Evolutionary conservation across 1,140 invertebrate genomes (phyloP).

Genomic region (Anoplolepis gracilipes): DNA sequence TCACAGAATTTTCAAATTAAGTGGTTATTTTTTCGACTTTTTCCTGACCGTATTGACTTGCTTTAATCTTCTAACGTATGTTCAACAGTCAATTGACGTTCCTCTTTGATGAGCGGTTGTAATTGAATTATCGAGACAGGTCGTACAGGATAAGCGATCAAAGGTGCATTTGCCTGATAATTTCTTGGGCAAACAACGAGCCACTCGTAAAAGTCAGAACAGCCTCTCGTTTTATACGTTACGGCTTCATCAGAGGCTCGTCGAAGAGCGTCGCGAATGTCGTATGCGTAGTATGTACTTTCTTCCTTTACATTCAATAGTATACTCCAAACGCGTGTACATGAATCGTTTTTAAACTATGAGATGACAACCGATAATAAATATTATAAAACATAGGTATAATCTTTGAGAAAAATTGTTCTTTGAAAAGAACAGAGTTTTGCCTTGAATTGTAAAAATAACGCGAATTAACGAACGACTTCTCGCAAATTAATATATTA

Average conservation of each 20-base stretch:
- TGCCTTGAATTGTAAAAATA: too few species aligned
- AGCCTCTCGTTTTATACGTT: constrained; percentile 74
- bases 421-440: too few species aligned
- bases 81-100: neutral
- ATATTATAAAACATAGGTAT: neutral
- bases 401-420: neutral
- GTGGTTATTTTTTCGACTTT: neutral
- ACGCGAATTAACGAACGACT: neutral
- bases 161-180: constrained; percentile 61
- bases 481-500: neutral
- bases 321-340: neutral
- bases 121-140: constrained; percentile 44
- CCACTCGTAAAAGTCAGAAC: constrained; percentile 73
- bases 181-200: constrained; percentile 71
- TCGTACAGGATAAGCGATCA: constrained; percentile 53
- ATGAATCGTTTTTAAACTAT: neutral
- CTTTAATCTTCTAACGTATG: neutral
- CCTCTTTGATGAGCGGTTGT: neutral
- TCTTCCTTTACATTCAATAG: neutral
- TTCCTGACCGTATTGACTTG: neutral
- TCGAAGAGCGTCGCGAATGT: constrained; percentile 5
- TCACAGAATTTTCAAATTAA: neutral
- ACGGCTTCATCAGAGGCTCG: constrained; percentile 65
- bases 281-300: neutral
- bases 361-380: neutral